Evolutionary conservation across 92 coral and sea anemone genomes (phyloP), one percentile per base, ranked within the genome.

Genomic region (Siderastrea radians): DNA sequence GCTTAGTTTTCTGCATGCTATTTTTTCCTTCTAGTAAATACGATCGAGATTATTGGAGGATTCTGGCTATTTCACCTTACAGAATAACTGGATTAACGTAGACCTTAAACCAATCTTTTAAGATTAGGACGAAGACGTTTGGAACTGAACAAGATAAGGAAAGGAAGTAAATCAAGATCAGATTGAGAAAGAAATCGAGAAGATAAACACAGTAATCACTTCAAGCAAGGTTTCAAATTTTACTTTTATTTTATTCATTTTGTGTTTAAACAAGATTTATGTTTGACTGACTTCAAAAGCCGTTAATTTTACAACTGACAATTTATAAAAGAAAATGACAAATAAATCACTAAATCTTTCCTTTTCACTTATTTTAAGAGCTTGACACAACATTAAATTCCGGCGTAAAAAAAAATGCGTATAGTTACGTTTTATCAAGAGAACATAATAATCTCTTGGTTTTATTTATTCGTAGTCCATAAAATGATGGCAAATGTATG

Each of bases 171-270:
- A 2, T 7, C 61, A 7, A 7, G 12, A 55, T 55, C 8, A 4
- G 61, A 55, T 55, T 14, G 61, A 55, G 10, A 55, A 55, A 7
- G 10, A 55, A 55, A 55, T 55, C 61, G 10, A 55, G 61, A 55
- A 55, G 61, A 26, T 26, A 26, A 26, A 26, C 38, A 26, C 38
- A 55, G 61, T 7, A 4, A 2, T 7, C 61, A 4, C 61, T 15
- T 11, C 53, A 48, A 12, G 26, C 52, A 17, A 15, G 43, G 38
- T 50, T 55, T 55, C 12, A 55, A 55, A 7, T 55, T 55, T 7
- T 50, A 72, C 26, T 48, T 75, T 75, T 75, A 26, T 75, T 55
- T 53, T 38, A 75, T 75, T 38, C 19, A 53, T 75, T 55, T 19
- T 19, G 19, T 45, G 49, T 7, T 11, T 53, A 55, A 75, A 75